phyloP scores from a whole-genome alignment of 2,888 invertebrate species.

The Cerceris ruficornis region DNA sequence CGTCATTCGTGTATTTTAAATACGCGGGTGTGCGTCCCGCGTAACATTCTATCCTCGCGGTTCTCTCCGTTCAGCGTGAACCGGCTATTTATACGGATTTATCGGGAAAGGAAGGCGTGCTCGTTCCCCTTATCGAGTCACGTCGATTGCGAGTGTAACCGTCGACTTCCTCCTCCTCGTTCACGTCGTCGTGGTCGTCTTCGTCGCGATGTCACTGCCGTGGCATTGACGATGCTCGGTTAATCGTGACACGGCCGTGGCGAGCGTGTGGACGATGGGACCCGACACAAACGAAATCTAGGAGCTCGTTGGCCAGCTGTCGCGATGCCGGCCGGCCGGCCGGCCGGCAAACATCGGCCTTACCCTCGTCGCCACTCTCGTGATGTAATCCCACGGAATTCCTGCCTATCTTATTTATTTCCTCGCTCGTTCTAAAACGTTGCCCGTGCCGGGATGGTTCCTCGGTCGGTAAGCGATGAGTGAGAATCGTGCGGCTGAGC shows the following conservation, averaged over 20 bases:
- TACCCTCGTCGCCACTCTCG: constrained; percentile 23
- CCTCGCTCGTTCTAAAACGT: background rate
- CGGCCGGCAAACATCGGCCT: constrained; percentile 48
- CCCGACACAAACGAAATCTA: constrained; percentile 45
- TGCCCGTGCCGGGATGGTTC: background rate
- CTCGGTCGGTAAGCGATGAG: background rate
- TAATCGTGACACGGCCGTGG: constrained; percentile 35
- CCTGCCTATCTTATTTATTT: background rate
- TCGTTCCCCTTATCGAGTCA: constrained; percentile 46
- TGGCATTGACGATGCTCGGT: constrained; percentile 34
- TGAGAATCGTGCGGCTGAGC: background rate
- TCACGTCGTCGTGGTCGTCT: constrained; percentile 2
- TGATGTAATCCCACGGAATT: constrained; percentile 15
- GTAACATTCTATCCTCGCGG: constrained; percentile 9
- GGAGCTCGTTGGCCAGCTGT: constrained; percentile 57
- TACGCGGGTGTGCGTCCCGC: constrained; percentile 1
- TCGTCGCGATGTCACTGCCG: constrained; percentile 16
- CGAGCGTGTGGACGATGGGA: constrained; percentile 29
- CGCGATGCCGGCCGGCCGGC: constrained; percentile 69
- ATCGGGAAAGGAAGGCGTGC: constrained; percentile 45
- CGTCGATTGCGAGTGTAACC: constrained; percentile 46
- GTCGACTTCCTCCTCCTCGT: constrained; percentile 17
- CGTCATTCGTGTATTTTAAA: constrained; percentile 44
- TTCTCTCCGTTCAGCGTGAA: background rate
- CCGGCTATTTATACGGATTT: constrained; percentile 21